Conservation (phyloP, 2,888 invertebrate genomes). For the Idaea straminata region DNA sequence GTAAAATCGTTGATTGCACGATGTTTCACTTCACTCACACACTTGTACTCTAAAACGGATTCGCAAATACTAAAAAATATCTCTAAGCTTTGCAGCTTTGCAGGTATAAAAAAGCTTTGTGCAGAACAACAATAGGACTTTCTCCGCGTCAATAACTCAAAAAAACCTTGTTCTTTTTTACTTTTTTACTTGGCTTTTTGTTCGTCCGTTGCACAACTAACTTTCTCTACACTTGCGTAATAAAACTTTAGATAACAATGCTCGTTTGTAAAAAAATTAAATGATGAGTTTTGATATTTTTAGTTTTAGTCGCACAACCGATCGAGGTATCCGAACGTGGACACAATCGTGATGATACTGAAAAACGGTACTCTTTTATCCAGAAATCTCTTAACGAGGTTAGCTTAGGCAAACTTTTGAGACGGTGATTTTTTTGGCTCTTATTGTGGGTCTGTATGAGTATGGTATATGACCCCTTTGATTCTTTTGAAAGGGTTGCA, state of each 20-base stretch:
- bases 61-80: conserved; percentile 66
- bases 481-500: conserved; percentile 56
- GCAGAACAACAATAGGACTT: conserved; percentile 63
- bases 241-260: conserved; percentile 39
- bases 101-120: conserved; percentile 63
- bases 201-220: conserved; percentile 48
- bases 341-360: conserved; percentile 77
- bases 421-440: conserved; percentile 72
- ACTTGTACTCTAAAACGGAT: conserved; percentile 57
- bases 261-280: conserved; percentile 31
- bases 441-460: conserved; percentile 72
- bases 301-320: conserved; percentile 55
- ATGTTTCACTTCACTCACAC: conserved; percentile 32
- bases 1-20: conserved; percentile 20
- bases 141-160: conserved; percentile 66
- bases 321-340: conserved; percentile 73
- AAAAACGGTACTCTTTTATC: conserved; percentile 79
- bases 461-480: conserved; percentile 68
- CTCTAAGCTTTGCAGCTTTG: conserved; percentile 51
- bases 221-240: conserved; percentile 66
- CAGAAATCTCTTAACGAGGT: conserved; percentile 79
- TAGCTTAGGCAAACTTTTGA: conserved; percentile 80
- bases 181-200: conserved; percentile 44
- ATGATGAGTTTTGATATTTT: conserved; percentile 35
- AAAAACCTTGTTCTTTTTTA: conserved; percentile 33